These are phyloP conservation scores for Acanthiza pusilla DNA, from an alignment of 2,797 vertebrate species.

Conservation along the genomic window DNA sequence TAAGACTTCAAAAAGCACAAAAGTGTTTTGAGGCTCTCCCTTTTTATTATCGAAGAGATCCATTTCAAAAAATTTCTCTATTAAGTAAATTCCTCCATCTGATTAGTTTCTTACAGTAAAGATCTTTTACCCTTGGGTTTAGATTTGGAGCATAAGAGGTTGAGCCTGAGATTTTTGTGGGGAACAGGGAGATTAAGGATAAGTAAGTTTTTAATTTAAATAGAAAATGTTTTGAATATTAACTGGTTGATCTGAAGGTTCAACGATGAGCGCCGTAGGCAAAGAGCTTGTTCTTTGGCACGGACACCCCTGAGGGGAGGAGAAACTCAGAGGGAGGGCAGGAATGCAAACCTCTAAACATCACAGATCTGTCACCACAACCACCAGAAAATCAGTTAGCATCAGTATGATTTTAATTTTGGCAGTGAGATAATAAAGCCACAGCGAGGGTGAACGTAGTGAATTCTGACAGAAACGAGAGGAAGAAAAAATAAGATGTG, in stretches of 20 bases:
- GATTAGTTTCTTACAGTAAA: slow-evolving; percentile 46
- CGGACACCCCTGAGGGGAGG: neutral
- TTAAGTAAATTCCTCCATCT: slow-evolving; percentile 57
- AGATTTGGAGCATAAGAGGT: neutral
- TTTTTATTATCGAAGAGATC: slow-evolving; percentile 25
- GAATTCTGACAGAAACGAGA: neutral
- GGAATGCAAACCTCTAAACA: slow-evolving; percentile 53
- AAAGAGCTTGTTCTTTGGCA: slow-evolving; percentile 50
- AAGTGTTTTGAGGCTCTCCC: slow-evolving; percentile 15
- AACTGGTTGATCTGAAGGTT: slow-evolving; percentile 56
- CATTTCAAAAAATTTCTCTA: slow-evolving; percentile 35
- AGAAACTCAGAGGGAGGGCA: slow-evolving; percentile 36
- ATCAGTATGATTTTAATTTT: slow-evolving; percentile 27
- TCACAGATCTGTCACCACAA: slow-evolving; percentile 44
- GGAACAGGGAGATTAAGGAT: neutral
- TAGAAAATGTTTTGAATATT: slow-evolving; percentile 59
- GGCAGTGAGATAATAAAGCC: neutral
- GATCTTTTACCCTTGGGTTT: slow-evolving; percentile 45
- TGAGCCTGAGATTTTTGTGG: slow-evolving; percentile 39
- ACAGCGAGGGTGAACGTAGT: neutral
- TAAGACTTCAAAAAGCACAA: slow-evolving; percentile 41
- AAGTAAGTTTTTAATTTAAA: slow-evolving; percentile 66
- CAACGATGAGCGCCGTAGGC: slow-evolving; percentile 18
- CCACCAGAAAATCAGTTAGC: slow-evolving; percentile 41
- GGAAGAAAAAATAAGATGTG: neutral